Base-by-base conservation (phyloP, 2,113 vertebrate species). In the Lanius collurio region DNA sequence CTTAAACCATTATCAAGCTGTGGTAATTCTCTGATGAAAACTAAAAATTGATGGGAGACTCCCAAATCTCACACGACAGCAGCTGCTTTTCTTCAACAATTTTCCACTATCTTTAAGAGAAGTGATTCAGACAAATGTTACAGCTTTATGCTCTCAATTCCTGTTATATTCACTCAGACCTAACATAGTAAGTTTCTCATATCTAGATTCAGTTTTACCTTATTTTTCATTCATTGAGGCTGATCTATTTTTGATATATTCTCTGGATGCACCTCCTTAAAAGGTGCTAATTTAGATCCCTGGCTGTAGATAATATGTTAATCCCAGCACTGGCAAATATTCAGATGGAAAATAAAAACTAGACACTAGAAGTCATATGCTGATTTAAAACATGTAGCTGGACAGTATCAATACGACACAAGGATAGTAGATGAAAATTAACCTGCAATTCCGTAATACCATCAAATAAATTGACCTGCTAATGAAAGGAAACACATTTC, bases 401-500 rank as follows among this genome's bases (percentile, higher is more conserved):
- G 93, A 92, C 60, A 94, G 49, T 65, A 90, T 96, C 94, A 95
- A 52, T 50, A 49, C 90, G 90, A 96, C 76, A 92, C 59, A 69
- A 35, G 65, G 83, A 83, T 27, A 85, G 71, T 15, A 77, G 77
- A 93, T 94, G 68, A 94, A 96, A 97, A 97, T 97, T 94, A 95
- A 95, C 87, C 81, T 94, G 80, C 63, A 89, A 59, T 91, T 91
- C 77, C 26, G 11, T 93, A 94, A 83, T 65, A 94, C n/a, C 73
- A 92, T 95, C 52, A 89, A 94, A 96, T 93, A 91, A 93, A 97
- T 96, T 2, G 18, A 64, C 67, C 82, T 71, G 60, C 74, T 91
- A 96, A 96, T 92, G 93, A 93, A 95, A 94, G 93, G 93, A 97
- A 97, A 97, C 81, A 84, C 50, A 73, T 96, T 95, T 90, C 88